Percentiles rank a stretch among this genome's conserved stretches.
Evolutionary conservation across 2,797 vertebrate genomes (phyloP).

Genomic region (Carduelis carduelis): DNA sequence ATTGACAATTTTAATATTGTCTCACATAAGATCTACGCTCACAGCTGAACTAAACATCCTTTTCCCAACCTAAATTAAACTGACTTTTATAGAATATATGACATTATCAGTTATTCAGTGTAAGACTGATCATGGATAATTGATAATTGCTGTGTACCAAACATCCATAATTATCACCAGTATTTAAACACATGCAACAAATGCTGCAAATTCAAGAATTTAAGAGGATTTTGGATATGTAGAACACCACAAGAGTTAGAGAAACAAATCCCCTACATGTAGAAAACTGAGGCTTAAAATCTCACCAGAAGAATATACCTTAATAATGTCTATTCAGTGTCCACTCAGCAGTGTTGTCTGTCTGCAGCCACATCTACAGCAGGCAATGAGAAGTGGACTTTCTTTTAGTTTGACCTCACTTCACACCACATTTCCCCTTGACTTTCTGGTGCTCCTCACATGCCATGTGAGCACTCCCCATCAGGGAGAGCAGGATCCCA

Average conservation of each 20-base stretch:
- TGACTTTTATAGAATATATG: background rate
- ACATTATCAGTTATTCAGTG: background rate
- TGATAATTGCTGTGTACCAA: background rate
- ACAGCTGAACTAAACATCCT: background rate
- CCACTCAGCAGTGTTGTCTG: background rate
- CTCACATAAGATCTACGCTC: background rate
- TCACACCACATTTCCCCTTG: background rate
- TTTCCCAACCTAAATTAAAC: background rate
- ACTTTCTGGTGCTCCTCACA: background rate
- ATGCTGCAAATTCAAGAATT: background rate
- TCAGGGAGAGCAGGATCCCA: background rate
- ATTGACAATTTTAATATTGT: background rate
- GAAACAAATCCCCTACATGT: background rate
- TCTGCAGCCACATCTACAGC: background rate
- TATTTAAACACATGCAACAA: background rate
- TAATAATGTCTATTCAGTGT: background rate
- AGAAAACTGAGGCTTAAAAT: background rate
- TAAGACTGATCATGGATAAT: background rate
- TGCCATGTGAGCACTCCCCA: background rate
- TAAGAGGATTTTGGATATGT: background rate
- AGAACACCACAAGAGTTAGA: background rate
- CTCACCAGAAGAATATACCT: background rate
- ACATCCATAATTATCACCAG: background rate
- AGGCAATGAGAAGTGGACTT: background rate
- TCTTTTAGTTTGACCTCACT: background rate